A percentile compares a stretch with the other conserved stretches of the same genome.
Evolutionary conservation across 2,797 vertebrate genomes (phyloP).

Genomic region (Chelmon rostratus): DNA sequence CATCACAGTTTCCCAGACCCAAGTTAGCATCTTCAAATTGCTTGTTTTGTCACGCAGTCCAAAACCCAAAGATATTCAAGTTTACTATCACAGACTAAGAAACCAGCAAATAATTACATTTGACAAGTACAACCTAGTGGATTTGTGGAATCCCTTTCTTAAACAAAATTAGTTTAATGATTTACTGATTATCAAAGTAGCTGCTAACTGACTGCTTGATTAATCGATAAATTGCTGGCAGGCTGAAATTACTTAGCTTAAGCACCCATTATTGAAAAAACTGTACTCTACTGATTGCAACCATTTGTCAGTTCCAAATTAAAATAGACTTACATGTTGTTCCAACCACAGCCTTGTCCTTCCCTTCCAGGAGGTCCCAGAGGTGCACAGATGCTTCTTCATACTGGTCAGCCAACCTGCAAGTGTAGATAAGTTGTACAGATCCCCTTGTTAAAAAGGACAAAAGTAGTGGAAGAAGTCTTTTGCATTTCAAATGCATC

Average conservation of each 20-base stretch:
- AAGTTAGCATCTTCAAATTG: not conserved
- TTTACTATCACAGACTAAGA: not conserved
- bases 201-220: not conserved
- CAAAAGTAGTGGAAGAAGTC: not conserved
- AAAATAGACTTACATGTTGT: slow-evolving; percentile 92
- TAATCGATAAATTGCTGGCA: not conserved
- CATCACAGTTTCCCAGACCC: not conserved
- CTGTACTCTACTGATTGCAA: not conserved
- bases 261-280: slow-evolving; percentile 2
- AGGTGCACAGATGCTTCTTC: slow-evolving; percentile 95
- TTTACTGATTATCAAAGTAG: not conserved
- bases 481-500: not conserved
- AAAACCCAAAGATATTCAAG: not conserved
- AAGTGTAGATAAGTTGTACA: not conserved
- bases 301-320: not conserved
- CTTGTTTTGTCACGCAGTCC: not conserved
- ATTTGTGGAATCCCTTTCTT: not conserved
- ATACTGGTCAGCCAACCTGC: slow-evolving; percentile 94
- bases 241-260: too few relatives aligned
- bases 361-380: slow-evolving; percentile 96
- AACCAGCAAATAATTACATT: not conserved
- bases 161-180: not conserved
- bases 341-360: slow-evolving; percentile 95
- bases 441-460: not conserved
- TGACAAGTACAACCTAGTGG: not conserved